These are phyloP conservation scores for Tricholaema leucomelas DNA, from an alignment of 2,113 vertebrate genomes.

Conservation along the genomic window DNA sequence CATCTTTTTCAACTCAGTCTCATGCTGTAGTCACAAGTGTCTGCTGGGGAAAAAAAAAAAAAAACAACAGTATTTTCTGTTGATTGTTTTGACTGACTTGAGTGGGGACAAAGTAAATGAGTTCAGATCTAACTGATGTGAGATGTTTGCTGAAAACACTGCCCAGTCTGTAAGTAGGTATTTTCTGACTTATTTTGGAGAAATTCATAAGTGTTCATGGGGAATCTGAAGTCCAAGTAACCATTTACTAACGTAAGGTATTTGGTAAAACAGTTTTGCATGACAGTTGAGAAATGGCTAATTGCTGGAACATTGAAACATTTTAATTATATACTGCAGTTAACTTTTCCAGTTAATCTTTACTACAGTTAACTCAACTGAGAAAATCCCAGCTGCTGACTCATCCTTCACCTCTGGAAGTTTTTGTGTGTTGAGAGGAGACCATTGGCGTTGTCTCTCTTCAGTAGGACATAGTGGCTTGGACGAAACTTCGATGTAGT, in stretches of 20 bases:
- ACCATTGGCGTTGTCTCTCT: rapidly evolving
- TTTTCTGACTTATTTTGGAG: background rate
- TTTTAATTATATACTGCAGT: background rate
- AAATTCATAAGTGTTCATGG: background rate
- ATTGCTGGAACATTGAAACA: background rate
- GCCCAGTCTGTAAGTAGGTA: rapidly evolving
- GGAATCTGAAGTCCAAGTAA: background rate
- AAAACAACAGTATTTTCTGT: background rate
- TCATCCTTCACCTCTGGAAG: background rate
- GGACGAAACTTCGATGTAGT: background rate
- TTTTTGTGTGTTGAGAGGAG: background rate
- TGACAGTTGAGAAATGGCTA: background rate
- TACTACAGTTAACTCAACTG: background rate
- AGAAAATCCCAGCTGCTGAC: background rate
- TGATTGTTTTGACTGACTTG: background rate
- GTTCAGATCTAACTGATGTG: background rate
- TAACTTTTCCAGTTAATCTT: constrained; percentile 5
- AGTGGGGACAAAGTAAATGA: background rate
- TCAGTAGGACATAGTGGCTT: background rate
- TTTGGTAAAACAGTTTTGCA: background rate
- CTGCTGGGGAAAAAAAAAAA: background rate
- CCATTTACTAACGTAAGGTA: rapidly evolving
- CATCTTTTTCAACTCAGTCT: rapidly evolving
- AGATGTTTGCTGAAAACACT: background rate
- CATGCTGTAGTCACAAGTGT: background rate